A percentile compares a stretch with the other conserved stretches of the same genome.
Conservation (phyloP, 30 jellyfish, hydroid and myxozoan genomes). For the Hydra vulgaris region DNA sequence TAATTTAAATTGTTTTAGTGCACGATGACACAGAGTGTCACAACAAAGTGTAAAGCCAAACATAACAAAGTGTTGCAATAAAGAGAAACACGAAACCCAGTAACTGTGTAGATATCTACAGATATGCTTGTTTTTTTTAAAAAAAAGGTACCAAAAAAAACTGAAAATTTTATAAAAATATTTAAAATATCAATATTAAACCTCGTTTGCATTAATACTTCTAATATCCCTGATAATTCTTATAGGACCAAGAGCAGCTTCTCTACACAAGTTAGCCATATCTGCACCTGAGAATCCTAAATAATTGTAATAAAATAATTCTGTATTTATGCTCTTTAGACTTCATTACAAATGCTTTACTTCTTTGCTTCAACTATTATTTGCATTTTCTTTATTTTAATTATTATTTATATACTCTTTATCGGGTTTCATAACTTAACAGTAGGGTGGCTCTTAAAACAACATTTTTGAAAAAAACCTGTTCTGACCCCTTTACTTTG, state of each 20-base stretch:
- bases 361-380: not conserved
- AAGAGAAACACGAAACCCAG: too few relatives aligned
- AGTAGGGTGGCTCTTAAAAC: too few relatives aligned
- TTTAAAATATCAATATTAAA: slow-evolving; percentile 2
- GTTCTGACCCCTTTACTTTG: too few relatives aligned
- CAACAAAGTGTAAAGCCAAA: too few relatives aligned
- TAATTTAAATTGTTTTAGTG: too few relatives aligned
- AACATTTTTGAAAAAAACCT: too few relatives aligned
- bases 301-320: not conserved
- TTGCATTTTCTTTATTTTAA: not conserved
- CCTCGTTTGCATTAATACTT: slow-evolving; percentile 64
- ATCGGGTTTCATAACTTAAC: too few relatives aligned
- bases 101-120: too few relatives aligned
- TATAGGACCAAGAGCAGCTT: slow-evolving; percentile 96
- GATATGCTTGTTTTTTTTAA: too few relatives aligned
- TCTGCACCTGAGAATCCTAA: slow-evolving; percentile 97
- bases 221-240: slow-evolving; percentile 67
- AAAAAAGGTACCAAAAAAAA: not conserved
- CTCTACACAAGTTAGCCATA: slow-evolving; percentile 85
- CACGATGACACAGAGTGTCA: too few relatives aligned
- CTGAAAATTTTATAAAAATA: not conserved
- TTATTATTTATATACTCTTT: too few relatives aligned
- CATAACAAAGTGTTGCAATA: too few relatives aligned
- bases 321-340: not conserved
- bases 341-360: not conserved